A percentile compares a stretch with the other conserved stretches of the same genome.
Evolutionary conservation across 2,113 vertebrate species (phyloP).

Genomic region (Tinamus guttatus): DNA sequence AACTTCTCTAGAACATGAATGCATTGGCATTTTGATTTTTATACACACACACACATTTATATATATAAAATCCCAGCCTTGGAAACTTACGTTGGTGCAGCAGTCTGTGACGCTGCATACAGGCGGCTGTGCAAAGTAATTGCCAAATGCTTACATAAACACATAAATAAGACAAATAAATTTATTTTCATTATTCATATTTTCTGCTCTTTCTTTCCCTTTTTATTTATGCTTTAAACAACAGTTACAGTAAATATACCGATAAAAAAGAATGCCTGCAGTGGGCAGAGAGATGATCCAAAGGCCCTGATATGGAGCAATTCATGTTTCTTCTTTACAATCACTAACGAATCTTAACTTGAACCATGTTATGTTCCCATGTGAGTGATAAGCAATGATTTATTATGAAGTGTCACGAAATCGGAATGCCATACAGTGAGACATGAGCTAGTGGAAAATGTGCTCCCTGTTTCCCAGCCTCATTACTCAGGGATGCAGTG

Average conservation of each 20-base stretch:
- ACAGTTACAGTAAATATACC: conserved; percentile 78
- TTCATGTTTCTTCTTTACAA: conserved; percentile 81
- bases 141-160: conserved; percentile 75
- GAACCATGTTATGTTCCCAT: conserved; percentile 78
- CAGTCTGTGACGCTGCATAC: conserved; percentile 8
- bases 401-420: conserved; percentile 82
- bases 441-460: conserved; percentile 81
- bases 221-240: conserved; percentile 81
- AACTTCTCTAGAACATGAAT: not conserved
- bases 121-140: conserved; percentile 59
- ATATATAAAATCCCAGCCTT: conserved; percentile 18
- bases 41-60: not conserved
- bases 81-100: conserved; percentile 6
- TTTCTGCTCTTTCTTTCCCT: conserved; percentile 65
- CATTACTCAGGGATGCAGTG: conserved; percentile 79
- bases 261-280: conserved; percentile 56
- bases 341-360: conserved; percentile 84
- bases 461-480: conserved; percentile 79
- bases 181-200: conserved; percentile 79
- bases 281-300: conserved; percentile 75
- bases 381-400: conserved; percentile 85
- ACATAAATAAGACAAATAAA: conserved; percentile 79
- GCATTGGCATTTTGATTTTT: not conserved
- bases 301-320: conserved; percentile 73
- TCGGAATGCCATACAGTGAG: conserved; percentile 79